phyloP scores from a whole-genome alignment of 1,140 invertebrate genomes.

The Druon quercuslanigerum region DNA sequence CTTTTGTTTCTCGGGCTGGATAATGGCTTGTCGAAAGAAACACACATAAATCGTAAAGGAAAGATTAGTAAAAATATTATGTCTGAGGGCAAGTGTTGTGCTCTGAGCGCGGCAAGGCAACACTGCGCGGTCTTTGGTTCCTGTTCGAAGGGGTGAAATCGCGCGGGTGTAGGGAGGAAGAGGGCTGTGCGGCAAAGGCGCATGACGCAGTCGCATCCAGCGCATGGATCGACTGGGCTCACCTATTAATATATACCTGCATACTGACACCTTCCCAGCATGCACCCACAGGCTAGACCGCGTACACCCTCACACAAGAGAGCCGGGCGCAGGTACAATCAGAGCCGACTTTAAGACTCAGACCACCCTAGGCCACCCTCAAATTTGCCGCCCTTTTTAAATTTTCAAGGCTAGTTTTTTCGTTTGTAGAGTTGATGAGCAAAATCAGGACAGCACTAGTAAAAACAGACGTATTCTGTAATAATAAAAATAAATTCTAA shows the following conservation, averaged over 20 bases:
- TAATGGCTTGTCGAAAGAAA: conserved; percentile 47
- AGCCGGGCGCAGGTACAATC: conserved; percentile 4
- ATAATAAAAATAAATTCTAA: too few relatives aligned
- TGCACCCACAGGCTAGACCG: conserved; percentile 22
- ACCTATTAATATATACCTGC: conserved; percentile 58
- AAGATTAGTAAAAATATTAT: conserved; percentile 59
- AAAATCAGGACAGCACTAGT: too few relatives aligned
- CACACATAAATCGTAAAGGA: conserved; percentile 54
- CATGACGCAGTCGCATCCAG: conserved; percentile 67
- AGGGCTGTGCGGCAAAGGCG: conserved; percentile 57
- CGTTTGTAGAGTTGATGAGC: too few relatives aligned
- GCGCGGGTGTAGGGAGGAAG: conserved; percentile 35
- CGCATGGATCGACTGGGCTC: conserved; percentile 68
- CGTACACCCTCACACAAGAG: conserved; percentile 7
- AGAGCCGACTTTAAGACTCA: not conserved
- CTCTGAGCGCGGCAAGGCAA: conserved; percentile 67
- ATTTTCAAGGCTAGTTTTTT: too few relatives aligned
- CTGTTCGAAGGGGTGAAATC: conserved; percentile 46
- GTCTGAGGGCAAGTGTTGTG: conserved; percentile 67
- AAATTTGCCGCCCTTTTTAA: too few relatives aligned
- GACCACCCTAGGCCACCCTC: too few relatives aligned
- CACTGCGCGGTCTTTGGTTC: conserved; percentile 64
- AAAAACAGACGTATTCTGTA: too few relatives aligned
- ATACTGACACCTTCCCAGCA: conserved; percentile 39
- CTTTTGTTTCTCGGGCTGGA: not conserved